Percentiles rank a stretch among this genome's conserved stretches.
Conservation (phyloP, 2,888 invertebrate genomes). For the Coleophora flavipennella region DNA sequence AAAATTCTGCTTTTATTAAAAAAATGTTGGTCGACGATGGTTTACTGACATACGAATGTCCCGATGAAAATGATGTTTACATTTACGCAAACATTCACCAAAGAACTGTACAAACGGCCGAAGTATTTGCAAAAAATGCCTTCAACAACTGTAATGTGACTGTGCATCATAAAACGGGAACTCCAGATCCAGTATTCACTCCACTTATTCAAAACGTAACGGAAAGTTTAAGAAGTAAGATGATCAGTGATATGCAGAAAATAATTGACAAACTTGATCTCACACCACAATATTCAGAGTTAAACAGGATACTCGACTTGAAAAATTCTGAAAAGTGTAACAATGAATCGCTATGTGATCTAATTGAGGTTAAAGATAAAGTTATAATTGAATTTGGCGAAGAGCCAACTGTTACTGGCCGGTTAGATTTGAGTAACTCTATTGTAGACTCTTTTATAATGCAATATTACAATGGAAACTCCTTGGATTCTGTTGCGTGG, state of each 20-base stretch:
- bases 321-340: constrained; percentile 36
- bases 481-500: constrained; percentile 41
- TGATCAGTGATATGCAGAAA: constrained; percentile 30
- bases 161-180: constrained; percentile 26
- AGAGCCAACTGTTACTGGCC: constrained; percentile 40
- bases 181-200: constrained; percentile 37
- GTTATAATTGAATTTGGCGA: constrained; percentile 27
- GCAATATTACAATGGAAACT: constrained; percentile 47
- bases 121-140: constrained; percentile 36
- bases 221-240: constrained; percentile 20
- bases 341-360: constrained; percentile 31
- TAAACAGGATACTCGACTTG: constrained; percentile 39
- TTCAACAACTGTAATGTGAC: constrained; percentile 38
- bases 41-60: constrained; percentile 32
- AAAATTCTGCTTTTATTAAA: constrained; percentile 42
- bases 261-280: constrained; percentile 29
- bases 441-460: constrained; percentile 47
- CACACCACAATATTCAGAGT: constrained; percentile 23
- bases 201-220: constrained; percentile 33
- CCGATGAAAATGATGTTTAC: constrained; percentile 24
- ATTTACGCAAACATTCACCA: constrained; percentile 44
- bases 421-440: constrained; percentile 30
- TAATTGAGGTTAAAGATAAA: constrained; percentile 22
- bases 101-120: constrained; percentile 42
- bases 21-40: constrained; percentile 35